Evolutionary conservation across 2,797 vertebrate genomes (phyloP).

Genomic region (Falco biarmicus): DNA sequence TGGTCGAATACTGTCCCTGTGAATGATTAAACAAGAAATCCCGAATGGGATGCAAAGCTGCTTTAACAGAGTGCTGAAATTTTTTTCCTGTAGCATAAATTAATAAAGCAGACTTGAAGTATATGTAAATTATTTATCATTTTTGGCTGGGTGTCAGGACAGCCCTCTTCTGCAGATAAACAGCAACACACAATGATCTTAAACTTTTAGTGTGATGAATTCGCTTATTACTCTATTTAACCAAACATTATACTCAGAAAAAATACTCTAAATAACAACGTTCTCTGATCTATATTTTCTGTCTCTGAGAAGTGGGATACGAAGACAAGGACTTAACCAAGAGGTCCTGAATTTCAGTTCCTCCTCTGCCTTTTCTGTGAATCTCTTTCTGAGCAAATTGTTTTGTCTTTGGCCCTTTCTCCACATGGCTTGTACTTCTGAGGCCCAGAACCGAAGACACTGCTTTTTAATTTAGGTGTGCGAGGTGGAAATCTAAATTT

Average conservation of each 20-base stretch:
- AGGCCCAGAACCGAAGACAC: not conserved
- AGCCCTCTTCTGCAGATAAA: not conserved
- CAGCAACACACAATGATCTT: not conserved
- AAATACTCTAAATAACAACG: not conserved
- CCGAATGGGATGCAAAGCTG: not conserved
- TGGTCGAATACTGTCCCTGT: not conserved
- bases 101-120: not conserved
- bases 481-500: not conserved
- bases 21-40: not conserved
- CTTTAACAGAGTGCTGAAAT: not conserved
- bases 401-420: not conserved
- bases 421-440: not conserved
- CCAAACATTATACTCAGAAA: not conserved
- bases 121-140: not conserved
- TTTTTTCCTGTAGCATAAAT: slow-evolving; percentile 7
- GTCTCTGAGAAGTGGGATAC: not conserved
- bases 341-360: not conserved
- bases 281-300: not conserved
- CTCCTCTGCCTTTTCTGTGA: not conserved
- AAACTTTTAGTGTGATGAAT: not conserved
- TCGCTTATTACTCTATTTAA: not conserved
- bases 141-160: not conserved
- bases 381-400: not conserved
- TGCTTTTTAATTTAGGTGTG: not conserved
- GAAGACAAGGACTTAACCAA: not conserved